Base-by-base conservation (phyloP, 2,797 vertebrate species). In the Argentina silus region DNA sequence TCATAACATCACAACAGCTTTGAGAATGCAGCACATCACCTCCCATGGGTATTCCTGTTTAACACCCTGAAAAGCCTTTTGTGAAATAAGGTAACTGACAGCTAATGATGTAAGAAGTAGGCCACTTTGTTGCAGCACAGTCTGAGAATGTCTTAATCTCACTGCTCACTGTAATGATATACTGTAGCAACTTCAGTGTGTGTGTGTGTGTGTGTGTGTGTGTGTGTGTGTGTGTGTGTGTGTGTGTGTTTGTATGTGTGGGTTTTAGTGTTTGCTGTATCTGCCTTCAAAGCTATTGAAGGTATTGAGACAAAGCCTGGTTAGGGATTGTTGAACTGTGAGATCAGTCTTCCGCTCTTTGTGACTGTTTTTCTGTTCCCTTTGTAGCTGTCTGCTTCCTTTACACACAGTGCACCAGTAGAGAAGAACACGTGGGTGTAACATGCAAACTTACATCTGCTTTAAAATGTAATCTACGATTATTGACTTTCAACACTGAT, bases 341-440 rank as follows among this genome's bases (percentile, higher is more conserved):
- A 70, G 81, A 76, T 90, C 76, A 36, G 42, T 85, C 85, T 87
- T 86, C 83, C 79, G 65, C 80, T 89, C 80, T 89, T 86, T 77
- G 47, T 86, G 82, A 82, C 77, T 79, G 81, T 86, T 81, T 85
- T 71, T 86, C 78, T 85, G 80, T 88, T 91, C 84, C 82, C 72
- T 82, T 83, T 84, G 69, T 75, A 67, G 72, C 73, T 57, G 60
- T 47, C 56, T 79, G 73, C 69, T 89, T 90, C 84, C 79, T 77
- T 70, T 75, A 67, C 67, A 64, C 42, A 77, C 66, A 79, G 70
- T 61, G 80, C 63, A 50, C 17, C 0, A 19, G 8, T 21, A 77
- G 27, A 80, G 75, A 79, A 60, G 63, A 78, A 78, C 68, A 17
- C 74, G 67, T 78, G 72, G 60, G 72, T 78, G 70, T 56, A 59